Evolutionary conservation across 2,888 invertebrate species (phyloP).

Genomic region (Megastigmus dorsalis): DNA sequence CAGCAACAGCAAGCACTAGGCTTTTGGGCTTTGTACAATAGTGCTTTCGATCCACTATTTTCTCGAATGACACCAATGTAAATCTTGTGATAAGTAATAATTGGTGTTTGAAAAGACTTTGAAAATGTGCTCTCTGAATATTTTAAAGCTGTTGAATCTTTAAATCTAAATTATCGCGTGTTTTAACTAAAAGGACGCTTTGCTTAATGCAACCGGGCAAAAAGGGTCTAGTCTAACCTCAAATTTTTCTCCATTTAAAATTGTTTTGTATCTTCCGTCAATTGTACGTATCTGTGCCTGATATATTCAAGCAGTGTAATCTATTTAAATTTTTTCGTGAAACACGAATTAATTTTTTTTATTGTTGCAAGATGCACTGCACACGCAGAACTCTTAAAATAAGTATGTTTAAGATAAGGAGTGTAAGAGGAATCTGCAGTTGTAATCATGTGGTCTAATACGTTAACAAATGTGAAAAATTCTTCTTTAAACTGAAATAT

Average conservation of each 20-base stretch:
- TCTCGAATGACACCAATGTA: conserved; percentile 16
- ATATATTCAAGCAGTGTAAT: conserved; percentile 23
- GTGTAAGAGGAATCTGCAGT: conserved; percentile 8
- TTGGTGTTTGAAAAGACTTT: conserved; percentile 4
- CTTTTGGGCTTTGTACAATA: conserved; percentile 41
- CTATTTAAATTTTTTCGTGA: conserved; percentile 14
- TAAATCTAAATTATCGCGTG: background rate
- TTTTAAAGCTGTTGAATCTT: conserved; percentile 14
- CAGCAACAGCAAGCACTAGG: conserved; percentile 28
- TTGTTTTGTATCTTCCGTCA: conserved; percentile 34
- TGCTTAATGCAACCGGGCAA: conserved; percentile 45
- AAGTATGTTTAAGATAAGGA: conserved; percentile 7
- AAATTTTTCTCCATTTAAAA: conserved; percentile 35
- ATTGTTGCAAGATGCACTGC: conserved; percentile 10
- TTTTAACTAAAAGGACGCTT: conserved; percentile 21
- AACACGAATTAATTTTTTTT: conserved; percentile 24
- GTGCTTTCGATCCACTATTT: conserved; percentile 43
- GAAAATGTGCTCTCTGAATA: background rate
- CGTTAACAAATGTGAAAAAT: conserved; percentile 16
- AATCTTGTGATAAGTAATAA: background rate
- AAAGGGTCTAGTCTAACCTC: conserved; percentile 41
- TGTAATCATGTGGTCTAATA: conserved; percentile 32
- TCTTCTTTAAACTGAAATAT: conserved; percentile 22
- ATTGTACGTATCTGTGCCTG: conserved; percentile 29
- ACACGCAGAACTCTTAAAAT: background rate